Conservation (phyloP, 2,888 invertebrate genomes). For the Polymixis lichenea region DNA sequence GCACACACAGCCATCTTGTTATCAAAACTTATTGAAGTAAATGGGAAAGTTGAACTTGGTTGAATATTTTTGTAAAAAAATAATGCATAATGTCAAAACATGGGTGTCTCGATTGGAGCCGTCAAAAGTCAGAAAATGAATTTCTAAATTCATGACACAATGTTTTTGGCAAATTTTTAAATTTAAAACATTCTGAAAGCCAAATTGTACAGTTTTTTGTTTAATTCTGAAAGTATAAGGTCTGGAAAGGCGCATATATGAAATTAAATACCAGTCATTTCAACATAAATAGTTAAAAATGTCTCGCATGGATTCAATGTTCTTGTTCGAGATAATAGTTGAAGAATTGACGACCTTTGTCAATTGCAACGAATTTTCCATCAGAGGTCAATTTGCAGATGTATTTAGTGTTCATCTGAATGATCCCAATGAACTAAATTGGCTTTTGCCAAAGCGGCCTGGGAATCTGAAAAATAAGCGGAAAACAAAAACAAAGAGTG, state of each 20-base stretch:
- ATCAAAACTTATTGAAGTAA: background rate
- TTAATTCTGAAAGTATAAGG: slow-evolving; percentile 10
- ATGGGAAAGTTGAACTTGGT: background rate
- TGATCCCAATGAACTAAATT: slow-evolving; percentile 70
- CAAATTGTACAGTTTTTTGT: slow-evolving; percentile 38
- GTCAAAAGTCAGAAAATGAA: slow-evolving; percentile 47
- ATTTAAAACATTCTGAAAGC: slow-evolving; percentile 49
- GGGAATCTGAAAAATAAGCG: slow-evolving; percentile 65
- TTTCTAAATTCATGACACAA: slow-evolving; percentile 54
- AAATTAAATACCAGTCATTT: slow-evolving; percentile 18
- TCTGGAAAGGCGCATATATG: background rate
- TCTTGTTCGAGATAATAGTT: slow-evolving; percentile 81
- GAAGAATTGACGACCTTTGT: slow-evolving; percentile 77
- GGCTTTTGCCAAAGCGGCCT: slow-evolving; percentile 44
- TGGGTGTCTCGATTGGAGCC: slow-evolving; percentile 34
- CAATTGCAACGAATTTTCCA: slow-evolving; percentile 73
- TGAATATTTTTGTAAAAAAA: background rate
- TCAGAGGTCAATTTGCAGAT: slow-evolving; percentile 79
- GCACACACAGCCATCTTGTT: background rate
- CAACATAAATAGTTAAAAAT: slow-evolving; percentile 69
- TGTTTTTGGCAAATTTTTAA: slow-evolving; percentile 70
- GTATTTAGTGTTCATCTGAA: slow-evolving; percentile 78
- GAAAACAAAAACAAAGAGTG: slow-evolving; percentile 67
- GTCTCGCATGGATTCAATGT: slow-evolving; percentile 82
- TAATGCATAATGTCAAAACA: slow-evolving; percentile 19